Percentiles rank a stretch among this genome's conserved stretches.
These are phyloP conservation scores for Colletes latitarsis DNA, from an alignment of 1,140 invertebrate species.

Conservation along the genomic window DNA sequence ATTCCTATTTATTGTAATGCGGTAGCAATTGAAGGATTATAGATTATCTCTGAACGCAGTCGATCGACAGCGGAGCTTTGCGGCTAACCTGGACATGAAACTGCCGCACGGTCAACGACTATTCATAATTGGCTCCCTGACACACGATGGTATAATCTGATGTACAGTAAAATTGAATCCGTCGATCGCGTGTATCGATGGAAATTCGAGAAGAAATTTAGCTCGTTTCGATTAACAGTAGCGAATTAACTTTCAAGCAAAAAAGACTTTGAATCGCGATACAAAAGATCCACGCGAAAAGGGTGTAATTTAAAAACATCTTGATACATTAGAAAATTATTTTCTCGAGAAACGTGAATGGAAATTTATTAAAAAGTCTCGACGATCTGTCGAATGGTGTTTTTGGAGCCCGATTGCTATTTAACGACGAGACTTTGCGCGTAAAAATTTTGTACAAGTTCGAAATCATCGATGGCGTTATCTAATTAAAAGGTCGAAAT, in stretches of 20 bases:
- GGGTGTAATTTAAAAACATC: too few relatives aligned
- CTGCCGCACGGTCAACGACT: conserved; percentile 53
- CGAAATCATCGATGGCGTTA: neutral
- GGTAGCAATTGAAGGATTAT: conserved; percentile 75
- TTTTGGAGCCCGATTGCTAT: too few relatives aligned
- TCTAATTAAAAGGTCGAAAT: conserved; percentile 22
- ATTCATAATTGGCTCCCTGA: conserved; percentile 49
- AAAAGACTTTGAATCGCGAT: too few relatives aligned
- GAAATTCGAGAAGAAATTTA: neutral
- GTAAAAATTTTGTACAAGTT: neutral
- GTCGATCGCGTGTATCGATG: neutral
- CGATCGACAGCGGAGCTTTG: conserved; percentile 55
- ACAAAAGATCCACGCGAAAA: too few relatives aligned
- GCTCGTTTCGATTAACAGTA: too few relatives aligned
- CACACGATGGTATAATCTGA: conserved; percentile 5
- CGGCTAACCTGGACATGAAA: conserved; percentile 43
- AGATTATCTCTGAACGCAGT: conserved; percentile 61
- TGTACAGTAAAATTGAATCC: neutral
- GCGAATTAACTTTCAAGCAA: too few relatives aligned
- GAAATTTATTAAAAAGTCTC: too few relatives aligned
- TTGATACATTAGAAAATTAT: too few relatives aligned
- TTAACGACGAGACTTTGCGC: neutral
- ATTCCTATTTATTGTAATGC: conserved; percentile 71
- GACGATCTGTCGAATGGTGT: too few relatives aligned
- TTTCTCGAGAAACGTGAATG: too few relatives aligned